phyloP scores from a whole-genome alignment of 2,113 vertebrate species.

The Turdus rufiventris region DNA sequence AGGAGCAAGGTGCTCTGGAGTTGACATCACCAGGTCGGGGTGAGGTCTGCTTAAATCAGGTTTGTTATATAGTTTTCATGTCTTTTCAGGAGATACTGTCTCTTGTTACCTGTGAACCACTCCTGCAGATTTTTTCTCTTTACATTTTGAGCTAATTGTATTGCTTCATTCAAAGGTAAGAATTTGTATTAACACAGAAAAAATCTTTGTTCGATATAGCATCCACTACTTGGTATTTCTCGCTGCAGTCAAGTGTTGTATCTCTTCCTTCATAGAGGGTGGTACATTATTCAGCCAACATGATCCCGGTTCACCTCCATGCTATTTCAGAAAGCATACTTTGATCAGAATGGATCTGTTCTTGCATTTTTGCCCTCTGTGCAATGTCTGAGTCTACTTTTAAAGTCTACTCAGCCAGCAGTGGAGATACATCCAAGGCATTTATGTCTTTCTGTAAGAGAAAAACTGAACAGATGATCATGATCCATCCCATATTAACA shows the following conservation, averaged over 20 bases:
- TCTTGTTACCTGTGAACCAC: neutral
- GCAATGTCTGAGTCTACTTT: neutral
- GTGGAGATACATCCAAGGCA: neutral
- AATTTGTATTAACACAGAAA: neutral
- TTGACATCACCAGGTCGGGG: neutral
- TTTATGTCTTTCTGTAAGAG: neutral
- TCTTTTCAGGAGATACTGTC: neutral
- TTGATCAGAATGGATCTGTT: neutral
- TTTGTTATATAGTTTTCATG: neutral
- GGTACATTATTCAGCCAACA: fast-evolving
- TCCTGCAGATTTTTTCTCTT: neutral
- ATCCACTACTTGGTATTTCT: neutral
- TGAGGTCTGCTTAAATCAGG: neutral
- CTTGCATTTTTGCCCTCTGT: neutral
- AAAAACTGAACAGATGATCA: neutral
- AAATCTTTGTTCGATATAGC: neutral
- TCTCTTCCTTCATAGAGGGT: neutral
- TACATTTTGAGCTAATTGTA: neutral
- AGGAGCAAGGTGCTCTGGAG: neutral
- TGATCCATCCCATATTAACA: neutral
- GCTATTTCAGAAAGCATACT: neutral
- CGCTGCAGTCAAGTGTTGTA: neutral
- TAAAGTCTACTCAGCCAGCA: neutral
- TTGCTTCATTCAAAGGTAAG: neutral
- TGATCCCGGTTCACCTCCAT: neutral